phyloP scores from a whole-genome alignment of 2,797 vertebrate genomes.

The Cyprinella venusta region DNA sequence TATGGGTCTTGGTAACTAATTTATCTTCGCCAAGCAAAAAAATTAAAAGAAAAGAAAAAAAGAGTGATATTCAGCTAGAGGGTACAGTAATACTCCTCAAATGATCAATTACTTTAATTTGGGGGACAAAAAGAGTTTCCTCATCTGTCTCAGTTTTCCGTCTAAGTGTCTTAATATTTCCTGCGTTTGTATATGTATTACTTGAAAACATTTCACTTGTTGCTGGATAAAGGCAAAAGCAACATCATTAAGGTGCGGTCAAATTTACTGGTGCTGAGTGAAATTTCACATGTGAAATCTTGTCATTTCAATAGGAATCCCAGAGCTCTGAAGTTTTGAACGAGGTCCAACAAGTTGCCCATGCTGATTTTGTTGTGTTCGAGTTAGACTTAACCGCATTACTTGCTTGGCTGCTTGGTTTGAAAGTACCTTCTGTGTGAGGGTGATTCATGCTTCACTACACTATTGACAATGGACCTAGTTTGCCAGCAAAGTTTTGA shows the following conservation, averaged over 20 bases:
- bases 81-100: not conserved
- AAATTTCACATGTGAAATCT: too few species aligned
- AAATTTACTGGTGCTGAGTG: not conserved
- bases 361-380: not conserved
- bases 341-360: not conserved
- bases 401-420: not conserved
- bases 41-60: not conserved
- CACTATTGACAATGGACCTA: not conserved
- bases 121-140: too few species aligned
- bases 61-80: not conserved
- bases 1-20: not conserved
- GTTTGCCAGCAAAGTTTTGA: not conserved
- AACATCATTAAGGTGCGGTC: not conserved
- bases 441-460: not conserved
- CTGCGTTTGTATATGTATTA: not conserved
- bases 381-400: not conserved
- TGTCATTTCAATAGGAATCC: not conserved
- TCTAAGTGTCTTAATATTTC: not conserved
- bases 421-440: not conserved
- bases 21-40: not conserved
- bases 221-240: not conserved
- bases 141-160: not conserved
- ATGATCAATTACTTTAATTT: too few species aligned
- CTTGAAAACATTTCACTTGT: not conserved
- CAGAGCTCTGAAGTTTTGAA: accelerated